Evolutionary conservation across 2,888 invertebrate genomes (phyloP).

Genomic region (Helobdella robusta): DNA sequence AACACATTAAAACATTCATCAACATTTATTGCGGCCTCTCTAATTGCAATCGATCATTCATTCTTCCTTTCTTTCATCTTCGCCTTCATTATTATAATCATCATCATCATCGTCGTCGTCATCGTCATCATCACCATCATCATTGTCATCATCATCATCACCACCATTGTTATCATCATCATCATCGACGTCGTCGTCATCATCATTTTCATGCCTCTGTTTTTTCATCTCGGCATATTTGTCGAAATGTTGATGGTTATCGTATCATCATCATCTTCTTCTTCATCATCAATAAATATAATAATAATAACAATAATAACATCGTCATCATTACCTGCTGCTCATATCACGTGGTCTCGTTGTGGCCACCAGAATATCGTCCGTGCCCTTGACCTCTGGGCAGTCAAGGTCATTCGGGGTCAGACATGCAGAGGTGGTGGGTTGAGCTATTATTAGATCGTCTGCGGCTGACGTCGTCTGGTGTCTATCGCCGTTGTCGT

Average conservation of each 20-base stretch:
- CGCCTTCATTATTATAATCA: constrained; percentile 8
- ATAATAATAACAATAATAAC: too few relatives aligned
- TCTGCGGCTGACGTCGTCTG: background rate
- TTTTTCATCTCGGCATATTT: background rate
- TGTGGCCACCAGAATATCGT: constrained; percentile 19
- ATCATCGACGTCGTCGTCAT: constrained; percentile 6
- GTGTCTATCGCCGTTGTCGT: background rate
- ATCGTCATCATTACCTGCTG: too few relatives aligned
- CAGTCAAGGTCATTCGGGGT: constrained; percentile 15
- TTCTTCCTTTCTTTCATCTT: constrained; percentile 10
- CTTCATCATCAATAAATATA: background rate
- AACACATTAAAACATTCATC: too few relatives aligned
- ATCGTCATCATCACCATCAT: background rate
- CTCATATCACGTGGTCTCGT: background rate
- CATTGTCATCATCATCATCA: background rate
- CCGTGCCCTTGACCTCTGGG: constrained; percentile 8
- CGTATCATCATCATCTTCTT: background rate
- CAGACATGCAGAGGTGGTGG: constrained; percentile 13
- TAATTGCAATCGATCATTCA: too few relatives aligned
- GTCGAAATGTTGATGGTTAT: too few relatives aligned
- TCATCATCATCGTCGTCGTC: constrained; percentile 1
- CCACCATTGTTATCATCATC: constrained; percentile 6
- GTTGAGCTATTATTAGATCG: constrained; percentile 4
- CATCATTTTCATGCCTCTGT: background rate
- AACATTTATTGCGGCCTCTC: background rate